Evolutionary conservation across 2,113 vertebrate species (phyloP).

Genomic region (Phrynosoma blainvillii): DNA sequence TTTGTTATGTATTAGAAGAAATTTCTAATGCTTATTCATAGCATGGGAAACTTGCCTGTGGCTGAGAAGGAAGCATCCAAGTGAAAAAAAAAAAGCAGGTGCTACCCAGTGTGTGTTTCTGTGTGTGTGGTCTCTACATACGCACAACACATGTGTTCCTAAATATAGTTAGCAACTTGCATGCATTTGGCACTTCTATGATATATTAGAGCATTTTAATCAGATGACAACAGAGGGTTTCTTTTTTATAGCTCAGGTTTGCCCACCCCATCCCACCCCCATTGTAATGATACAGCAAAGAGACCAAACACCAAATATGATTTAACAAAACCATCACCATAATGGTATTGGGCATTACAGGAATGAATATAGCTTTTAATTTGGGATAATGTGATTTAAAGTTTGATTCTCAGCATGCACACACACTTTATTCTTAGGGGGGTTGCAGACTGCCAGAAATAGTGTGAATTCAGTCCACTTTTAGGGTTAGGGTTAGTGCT

Average conservation of each 20-base stretch:
- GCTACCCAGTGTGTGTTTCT: background rate
- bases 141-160: background rate
- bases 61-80: constrained; percentile 27
- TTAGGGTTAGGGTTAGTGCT: no score
- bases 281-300: background rate
- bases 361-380: background rate
- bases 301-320: background rate
- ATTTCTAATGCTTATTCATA: constrained; percentile 37
- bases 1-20: background rate
- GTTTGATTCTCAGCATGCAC: background rate
- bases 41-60: constrained; percentile 3
- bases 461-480: no score
- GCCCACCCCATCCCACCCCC: background rate
- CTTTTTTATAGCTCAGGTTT: background rate
- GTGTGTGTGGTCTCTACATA: background rate
- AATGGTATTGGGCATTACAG: background rate
- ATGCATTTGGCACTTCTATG: background rate
- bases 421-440: background rate
- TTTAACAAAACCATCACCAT: background rate
- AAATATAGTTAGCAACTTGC: background rate
- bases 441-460: no score
- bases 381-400: background rate
- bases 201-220: background rate
- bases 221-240: background rate
- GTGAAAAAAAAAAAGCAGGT: constrained; percentile 23